Base-by-base conservation (phyloP, 2,888 invertebrate species). In the Cosmorhoe ocellata region DNA sequence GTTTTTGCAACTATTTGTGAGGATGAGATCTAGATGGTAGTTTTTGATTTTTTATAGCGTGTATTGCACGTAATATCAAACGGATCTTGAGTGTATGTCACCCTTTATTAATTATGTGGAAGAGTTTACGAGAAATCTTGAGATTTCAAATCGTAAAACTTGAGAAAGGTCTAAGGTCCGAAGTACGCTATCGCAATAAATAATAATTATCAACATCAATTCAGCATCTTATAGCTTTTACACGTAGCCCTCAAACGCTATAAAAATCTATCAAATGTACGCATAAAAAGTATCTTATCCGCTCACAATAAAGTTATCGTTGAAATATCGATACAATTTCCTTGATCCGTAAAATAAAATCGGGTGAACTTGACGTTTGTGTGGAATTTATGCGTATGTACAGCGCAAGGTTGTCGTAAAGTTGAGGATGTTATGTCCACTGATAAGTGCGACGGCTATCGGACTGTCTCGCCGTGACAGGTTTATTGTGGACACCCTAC, bases 271-370 rank as follows among this genome's bases (percentile, higher is more conserved):
- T 77, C 79, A 74, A 71, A 74, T 71, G 76, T 64, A 66, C 67
- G 67, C 76, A 81, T 84, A 85, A 85, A 71, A 84, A 80, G 78
- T 81, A 84, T 81, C 79, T 77, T 81, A 79, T 79, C 79, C 72
- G 71, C 69, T 56, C 78, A 83, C 79, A 80, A 81, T 79, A 79
- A 79, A 83, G 81, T 84, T 87, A 86, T 84, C 81, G 74, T 76
- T 86, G 84, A 87, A 84, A 84, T 88, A 88, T 86, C 84, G 86
- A 84, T 83, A 84, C 86, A 83, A 84, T 88, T 85, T 84, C 79
- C 84, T 82, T 86, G 88, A 89, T 89, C 85, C 76, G 84, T 80
- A 78, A 80, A 84, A 87, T 86, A 84, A 87, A 88, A 86, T 84
- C 81, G 76, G 69, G 74, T 72, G 69, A 64, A 72, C 74, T 59